These are phyloP conservation scores for Engraulis encrasicolus DNA, from an alignment of 2,113 vertebrate genomes.

Conservation along the genomic window DNA sequence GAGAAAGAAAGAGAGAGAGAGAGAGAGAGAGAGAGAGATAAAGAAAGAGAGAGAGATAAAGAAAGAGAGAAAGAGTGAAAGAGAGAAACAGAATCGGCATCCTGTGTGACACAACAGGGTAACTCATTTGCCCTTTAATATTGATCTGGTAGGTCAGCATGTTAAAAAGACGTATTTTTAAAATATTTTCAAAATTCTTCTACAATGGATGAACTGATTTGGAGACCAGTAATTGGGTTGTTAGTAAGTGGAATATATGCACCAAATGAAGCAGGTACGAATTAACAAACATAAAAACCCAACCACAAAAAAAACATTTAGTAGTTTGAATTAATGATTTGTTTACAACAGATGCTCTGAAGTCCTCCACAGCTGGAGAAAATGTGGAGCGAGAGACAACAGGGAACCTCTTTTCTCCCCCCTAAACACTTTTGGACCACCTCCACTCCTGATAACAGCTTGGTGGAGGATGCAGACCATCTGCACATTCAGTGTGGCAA, in stretches of 20 bases:
- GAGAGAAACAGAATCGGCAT: neutral
- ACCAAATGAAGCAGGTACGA: neutral
- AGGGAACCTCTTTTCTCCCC: neutral
- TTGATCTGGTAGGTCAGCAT: neutral
- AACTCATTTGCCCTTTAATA: neutral
- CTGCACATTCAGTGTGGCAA: neutral
- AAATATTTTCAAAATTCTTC: neutral
- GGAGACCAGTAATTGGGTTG: neutral
- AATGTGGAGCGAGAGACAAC: neutral
- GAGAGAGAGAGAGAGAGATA: neutral
- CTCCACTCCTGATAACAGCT: neutral
- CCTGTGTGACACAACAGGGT: neutral
- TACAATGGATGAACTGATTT: neutral
- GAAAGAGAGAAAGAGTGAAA: slow-evolving; percentile 15
- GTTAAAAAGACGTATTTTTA: neutral
- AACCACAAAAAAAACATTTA: too few relatives aligned
- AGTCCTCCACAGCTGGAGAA: slow-evolving; percentile 2
- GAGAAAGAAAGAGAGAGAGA: neutral
- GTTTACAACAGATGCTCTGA: neutral
- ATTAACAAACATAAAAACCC: too few relatives aligned
- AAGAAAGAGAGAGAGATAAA: neutral
- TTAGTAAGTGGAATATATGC: neutral
- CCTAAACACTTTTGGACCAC: neutral
- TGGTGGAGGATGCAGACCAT: neutral
- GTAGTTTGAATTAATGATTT: neutral